A percentile compares a stretch with the other conserved stretches of the same genome.
Conservation (phyloP, 2,888 invertebrate genomes). For the Resseliella maxima region DNA sequence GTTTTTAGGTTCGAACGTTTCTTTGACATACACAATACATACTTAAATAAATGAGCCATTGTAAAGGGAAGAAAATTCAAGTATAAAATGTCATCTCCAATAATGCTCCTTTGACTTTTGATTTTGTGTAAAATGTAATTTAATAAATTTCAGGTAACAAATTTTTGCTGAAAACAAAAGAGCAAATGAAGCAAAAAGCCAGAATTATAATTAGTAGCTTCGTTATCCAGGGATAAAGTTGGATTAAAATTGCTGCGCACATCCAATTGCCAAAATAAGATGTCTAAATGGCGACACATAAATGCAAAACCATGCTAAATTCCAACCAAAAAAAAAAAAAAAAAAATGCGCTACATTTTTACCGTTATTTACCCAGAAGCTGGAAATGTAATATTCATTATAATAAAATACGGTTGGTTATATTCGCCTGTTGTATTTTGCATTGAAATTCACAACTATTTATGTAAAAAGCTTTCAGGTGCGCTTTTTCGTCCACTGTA, state of each 20-base stretch:
- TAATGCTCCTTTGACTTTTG: neutral
- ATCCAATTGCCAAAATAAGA: slow-evolving; percentile 5
- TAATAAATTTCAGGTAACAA: neutral
- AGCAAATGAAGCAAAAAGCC: neutral
- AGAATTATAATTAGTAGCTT: neutral
- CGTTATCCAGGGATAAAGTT: neutral
- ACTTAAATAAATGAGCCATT: neutral
- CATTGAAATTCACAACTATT: slow-evolving; percentile 35
- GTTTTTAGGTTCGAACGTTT: neutral
- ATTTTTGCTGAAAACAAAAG: neutral
- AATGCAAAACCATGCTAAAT: no score
- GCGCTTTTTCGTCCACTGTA: neutral
- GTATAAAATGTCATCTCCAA: neutral
- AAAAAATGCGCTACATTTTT: neutral
- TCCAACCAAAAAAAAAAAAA: neutral
- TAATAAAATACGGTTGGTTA: neutral
- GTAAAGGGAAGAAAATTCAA: neutral
- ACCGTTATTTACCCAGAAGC: neutral
- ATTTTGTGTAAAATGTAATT: no score
- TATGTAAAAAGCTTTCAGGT: slow-evolving; percentile 21
- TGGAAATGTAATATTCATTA: slow-evolving; percentile 8
- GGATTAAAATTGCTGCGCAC: slow-evolving; percentile 27
- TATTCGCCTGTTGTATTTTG: slow-evolving; percentile 11
- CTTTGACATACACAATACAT: no score
- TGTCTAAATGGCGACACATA: neutral